Base-by-base conservation (phyloP, 1,140 invertebrate genomes). In the Vanessa tameamea region DNA sequence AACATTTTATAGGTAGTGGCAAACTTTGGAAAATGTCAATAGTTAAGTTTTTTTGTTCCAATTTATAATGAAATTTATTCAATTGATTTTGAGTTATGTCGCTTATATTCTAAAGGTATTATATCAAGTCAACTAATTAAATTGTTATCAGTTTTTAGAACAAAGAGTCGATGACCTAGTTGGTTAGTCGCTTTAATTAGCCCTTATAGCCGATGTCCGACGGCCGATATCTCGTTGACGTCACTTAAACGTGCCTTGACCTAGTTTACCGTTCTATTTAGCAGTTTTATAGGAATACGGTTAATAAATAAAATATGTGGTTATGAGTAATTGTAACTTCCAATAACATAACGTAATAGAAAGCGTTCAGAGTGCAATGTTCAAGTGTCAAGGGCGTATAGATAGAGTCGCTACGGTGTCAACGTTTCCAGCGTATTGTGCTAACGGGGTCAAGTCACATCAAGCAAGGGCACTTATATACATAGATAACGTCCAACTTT, bases 121-220 rank as follows among this genome's bases (percentile, higher is more conserved):
- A 43, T 43, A 43, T 43, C 37, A 69, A 77, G 74, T 74, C 57
- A 75, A 72, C 78, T 76, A 72, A 73, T 78, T 77, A 82, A 85
- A 79, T 77, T 66, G 69, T 86, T 82, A 84, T 84, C 79, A 83
- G 67, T 63, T 78, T 81, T 72, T 75, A 83, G 78, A 87, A 85
- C 87, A 88, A 87, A 87, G 86, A 87, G 83, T 89, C 89, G 82
- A 90, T 89, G 87, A 91, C 88, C 89, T 70, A 88, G 77, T 85
- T 88, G 82, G 80, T 80, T 20, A 69, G 69, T 73, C 67, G 47
- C 74, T 76, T 82, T 87, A 88, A 90, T 89, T 87, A 87, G 86
- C 82, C 86, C 86, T 89, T 89, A 85, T 83, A 80, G 82, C 82
- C 74, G 81, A 73, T 66, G 78, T 67, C 79, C 76, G 73, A 77